Evolutionary conservation across 2,888 invertebrate genomes (phyloP), one percentile per base, ranked within the genome.

Genomic region (Proisotoma minuta): DNA sequence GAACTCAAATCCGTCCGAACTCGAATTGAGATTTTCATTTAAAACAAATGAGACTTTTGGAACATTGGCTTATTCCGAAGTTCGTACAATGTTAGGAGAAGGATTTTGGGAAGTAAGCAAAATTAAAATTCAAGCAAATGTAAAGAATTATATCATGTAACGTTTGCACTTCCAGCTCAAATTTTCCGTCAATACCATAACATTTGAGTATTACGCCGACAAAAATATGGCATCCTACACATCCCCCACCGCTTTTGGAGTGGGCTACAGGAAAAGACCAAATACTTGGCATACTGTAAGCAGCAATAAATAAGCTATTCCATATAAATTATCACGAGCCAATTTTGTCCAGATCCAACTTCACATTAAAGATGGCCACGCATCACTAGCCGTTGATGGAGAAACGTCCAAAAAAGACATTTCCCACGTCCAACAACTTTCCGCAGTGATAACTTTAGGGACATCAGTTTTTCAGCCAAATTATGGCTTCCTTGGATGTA

Each of bases 31-130:
- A 77, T 89, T 93, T 79, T 89, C 91, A 78, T 93, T 91, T 79
- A 91, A 89, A 79, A 89, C 89, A 62, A 88, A 86, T 75, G 85
- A 87, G 75, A 87, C 86, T 70, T 84, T 89, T 79, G 91, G 91
- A 28, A 89, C 92, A 50, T 80, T 93, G 72, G 91, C 91, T 58
- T 90, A 90, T 63, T 89, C 90, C 75, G 88, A 89, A 77, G 87
- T 89, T 51, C 83, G 82, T 74, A 85, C 85, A 57, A 84, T 86
- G 49, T 82, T 84, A 68, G 87, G 87, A 69, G 82, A 83, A 77
- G 88, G 91, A 70, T 90, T 89, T 78, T 93, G 91, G 91, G 91
- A 92, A 85, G 89, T 89, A 81, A n/a, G n/a, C n/a, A n/a, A n/a
- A n/a, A n/a, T 49, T 18, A 57, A 39, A 26, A n/a, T 24, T 24